Percentiles rank a stretch among this genome's conserved stretches.
phyloP scores from a whole-genome alignment of 2,888 invertebrate genomes.

The Ornithoptera alexandrae region DNA sequence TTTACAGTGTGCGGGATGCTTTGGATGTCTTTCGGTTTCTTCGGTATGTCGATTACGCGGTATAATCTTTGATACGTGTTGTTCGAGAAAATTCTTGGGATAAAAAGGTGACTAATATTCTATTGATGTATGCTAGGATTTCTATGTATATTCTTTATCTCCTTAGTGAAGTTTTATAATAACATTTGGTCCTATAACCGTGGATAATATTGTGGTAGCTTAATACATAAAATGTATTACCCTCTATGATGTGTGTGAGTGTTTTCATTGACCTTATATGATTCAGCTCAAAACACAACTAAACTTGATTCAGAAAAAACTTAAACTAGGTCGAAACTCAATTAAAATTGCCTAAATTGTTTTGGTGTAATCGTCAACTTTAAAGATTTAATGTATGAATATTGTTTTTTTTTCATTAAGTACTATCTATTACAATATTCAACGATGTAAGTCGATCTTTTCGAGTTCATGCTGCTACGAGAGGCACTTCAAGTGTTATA shows the following conservation, averaged over 20 bases:
- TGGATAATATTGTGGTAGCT: neutral
- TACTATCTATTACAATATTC: conserved; percentile 20
- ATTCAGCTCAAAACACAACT: too few species aligned
- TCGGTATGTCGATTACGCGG: conserved; percentile 54
- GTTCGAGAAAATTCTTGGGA: conserved; percentile 47
- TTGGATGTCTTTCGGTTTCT: conserved; percentile 72
- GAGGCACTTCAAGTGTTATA: conserved; percentile 56
- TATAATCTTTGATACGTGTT: conserved; percentile 62
- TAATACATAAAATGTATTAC: too few species aligned
- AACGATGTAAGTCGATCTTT: conserved; percentile 49
- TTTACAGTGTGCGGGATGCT: conserved; percentile 63
- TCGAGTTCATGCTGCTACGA: conserved; percentile 39
- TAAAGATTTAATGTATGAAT: neutral
- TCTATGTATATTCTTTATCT: neutral
- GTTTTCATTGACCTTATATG: too few species aligned
- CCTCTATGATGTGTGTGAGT: too few species aligned
- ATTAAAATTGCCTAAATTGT: neutral
- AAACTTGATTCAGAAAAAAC: too few species aligned
- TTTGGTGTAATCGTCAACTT: neutral
- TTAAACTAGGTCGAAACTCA: too few species aligned
- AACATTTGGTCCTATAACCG: neutral
- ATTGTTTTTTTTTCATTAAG: neutral
- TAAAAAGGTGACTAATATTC: conserved; percentile 20
- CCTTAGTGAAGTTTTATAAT: conserved; percentile 1
- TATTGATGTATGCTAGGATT: neutral